Conservation (phyloP, 2,797 vertebrate genomes). For the Neosilurus mollespiculum region DNA sequence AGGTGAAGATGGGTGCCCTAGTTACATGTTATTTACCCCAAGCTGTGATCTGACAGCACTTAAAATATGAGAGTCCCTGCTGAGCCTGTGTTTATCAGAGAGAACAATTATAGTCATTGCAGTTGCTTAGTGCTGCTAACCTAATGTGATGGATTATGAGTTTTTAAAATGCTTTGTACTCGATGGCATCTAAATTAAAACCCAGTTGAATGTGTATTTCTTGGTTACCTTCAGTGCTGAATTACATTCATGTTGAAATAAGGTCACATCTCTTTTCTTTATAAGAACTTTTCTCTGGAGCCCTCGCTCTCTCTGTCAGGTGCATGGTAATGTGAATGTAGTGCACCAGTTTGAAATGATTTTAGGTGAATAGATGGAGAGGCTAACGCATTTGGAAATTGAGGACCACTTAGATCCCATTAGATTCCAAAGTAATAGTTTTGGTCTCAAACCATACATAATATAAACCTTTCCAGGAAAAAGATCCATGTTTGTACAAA, state of each 20-base stretch:
- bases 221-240: conserved; percentile 17
- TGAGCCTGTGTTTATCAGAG: conserved; percentile 24
- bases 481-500: background rate
- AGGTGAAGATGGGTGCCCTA: conserved; percentile 59
- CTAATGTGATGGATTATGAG: background rate
- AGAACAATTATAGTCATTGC: conserved; percentile 9
- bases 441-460: background rate
- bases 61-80: conserved; percentile 57
- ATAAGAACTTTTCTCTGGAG: background rate
- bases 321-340: background rate
- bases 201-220: background rate
- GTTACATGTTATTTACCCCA: conserved; percentile 59
- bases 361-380: no score
- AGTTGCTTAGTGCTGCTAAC: background rate
- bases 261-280: background rate
- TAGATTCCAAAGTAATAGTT: background rate
- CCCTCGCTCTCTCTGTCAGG: background rate
- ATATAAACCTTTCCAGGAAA: background rate
- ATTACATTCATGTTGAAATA: conserved; percentile 12
- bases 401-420: background rate
- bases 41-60: conserved; percentile 48
- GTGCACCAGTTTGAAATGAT: background rate
- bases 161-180: background rate
- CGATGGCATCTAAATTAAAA: background rate
- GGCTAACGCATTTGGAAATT: no score